Evolutionary conservation across 2,888 invertebrate species (phyloP).

Genomic region (Cephus spinipes): DNA sequence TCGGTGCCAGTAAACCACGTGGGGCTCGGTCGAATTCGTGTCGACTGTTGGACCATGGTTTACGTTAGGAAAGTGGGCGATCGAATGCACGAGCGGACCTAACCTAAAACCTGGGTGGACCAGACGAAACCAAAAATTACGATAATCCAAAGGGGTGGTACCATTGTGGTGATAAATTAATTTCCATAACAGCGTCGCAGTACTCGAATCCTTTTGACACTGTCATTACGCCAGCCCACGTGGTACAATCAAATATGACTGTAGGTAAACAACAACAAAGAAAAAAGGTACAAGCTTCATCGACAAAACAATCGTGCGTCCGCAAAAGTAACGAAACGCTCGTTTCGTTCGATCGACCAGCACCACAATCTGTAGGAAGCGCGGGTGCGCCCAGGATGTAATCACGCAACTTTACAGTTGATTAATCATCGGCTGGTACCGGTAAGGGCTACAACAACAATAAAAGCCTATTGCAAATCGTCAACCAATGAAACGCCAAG

Average conservation of each 20-base stretch:
- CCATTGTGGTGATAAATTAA: neutral
- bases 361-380: neutral
- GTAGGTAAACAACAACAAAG: neutral
- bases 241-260: neutral
- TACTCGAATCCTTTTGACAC: neutral
- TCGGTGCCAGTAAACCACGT: neutral
- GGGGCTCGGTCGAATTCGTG: neutral
- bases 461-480: neutral
- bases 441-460: neutral
- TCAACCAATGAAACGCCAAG: neutral
- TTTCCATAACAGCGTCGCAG: neutral
- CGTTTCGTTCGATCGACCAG: neutral
- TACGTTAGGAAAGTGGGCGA: neutral
- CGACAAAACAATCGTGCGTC: neutral
- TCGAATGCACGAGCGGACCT: neutral
- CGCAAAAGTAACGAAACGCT: neutral
- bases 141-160: neutral
- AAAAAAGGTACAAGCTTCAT: neutral
- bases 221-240: neutral
- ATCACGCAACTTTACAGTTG: conserved; percentile 28
- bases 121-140: neutral
- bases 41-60: neutral
- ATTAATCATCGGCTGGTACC: conserved; percentile 15
- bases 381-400: conserved; percentile 28
- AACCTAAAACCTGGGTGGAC: neutral